phyloP scores from a whole-genome alignment of 2,888 invertebrate genomes.

The Drosophila subquinaria region DNA sequence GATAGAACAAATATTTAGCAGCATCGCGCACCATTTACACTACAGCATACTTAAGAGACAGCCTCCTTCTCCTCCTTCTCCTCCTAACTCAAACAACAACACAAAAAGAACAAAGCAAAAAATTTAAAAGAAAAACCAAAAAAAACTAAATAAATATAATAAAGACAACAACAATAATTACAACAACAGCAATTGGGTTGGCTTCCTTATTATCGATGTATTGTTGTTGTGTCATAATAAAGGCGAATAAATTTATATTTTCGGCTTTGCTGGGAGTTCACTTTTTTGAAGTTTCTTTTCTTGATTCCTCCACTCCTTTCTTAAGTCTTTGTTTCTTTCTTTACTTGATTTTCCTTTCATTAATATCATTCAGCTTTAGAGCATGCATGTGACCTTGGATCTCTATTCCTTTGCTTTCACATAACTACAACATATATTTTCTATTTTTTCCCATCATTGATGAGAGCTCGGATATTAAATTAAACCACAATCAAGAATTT shows the following conservation, averaged over 20 bases:
- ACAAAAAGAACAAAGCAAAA: not conserved
- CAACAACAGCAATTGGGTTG: conserved; percentile 12
- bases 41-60: conserved; percentile 40
- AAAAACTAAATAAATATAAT: not conserved
- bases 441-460: not conserved
- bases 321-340: not conserved
- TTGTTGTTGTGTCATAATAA: conserved; percentile 47
- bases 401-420: not conserved
- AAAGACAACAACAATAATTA: conserved; percentile 9
- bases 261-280: not conserved
- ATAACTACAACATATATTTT: not conserved
- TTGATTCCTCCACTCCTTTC: not conserved
- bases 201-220: conserved; percentile 33
- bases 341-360: not conserved
- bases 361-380: not conserved
- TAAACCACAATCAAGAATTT: not conserved
- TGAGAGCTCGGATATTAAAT: not conserved
- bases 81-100: not conserved
- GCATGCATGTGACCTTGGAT: not conserved
- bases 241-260: conserved; percentile 10
- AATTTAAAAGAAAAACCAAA: not conserved
- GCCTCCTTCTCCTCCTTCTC: not conserved
- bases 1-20: conserved; percentile 80
- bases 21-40: conserved; percentile 71
- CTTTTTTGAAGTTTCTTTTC: not conserved